Conservation (phyloP, 1,140 invertebrate genomes). For the Episyrphus balteatus region DNA sequence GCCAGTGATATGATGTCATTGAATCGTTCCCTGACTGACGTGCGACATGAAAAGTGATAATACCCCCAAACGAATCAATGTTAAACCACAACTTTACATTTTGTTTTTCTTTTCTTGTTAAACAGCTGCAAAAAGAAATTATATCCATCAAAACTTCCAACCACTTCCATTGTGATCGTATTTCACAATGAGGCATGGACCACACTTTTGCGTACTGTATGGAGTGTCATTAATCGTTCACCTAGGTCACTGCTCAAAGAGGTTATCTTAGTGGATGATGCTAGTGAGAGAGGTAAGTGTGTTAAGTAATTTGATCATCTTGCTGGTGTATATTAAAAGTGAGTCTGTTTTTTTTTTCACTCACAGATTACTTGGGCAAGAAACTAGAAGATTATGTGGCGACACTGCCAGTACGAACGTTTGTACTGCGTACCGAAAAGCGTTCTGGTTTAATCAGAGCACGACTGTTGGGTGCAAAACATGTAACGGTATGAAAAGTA, state of each 20-base stretch:
- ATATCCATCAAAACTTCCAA: conserved; percentile 66
- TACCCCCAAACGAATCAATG: neutral
- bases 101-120: neutral
- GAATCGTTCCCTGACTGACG: conserved; percentile 90
- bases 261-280: conserved; percentile 92
- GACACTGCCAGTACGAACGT: conserved; percentile 69
- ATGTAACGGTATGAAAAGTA: conserved; percentile 49
- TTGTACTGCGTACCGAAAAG: conserved; percentile 71
- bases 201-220: conserved; percentile 88
- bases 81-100: conserved; percentile 1
- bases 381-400: conserved; percentile 84
- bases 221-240: conserved; percentile 91
- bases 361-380: conserved; percentile 75
- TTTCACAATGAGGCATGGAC: conserved; percentile 98
- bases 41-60: conserved; percentile 77
- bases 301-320: neutral
- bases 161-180: conserved; percentile 90
- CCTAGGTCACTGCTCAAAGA: conserved; percentile 77
- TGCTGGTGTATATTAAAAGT: neutral
- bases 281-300: conserved; percentile 73
- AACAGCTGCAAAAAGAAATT: conserved; percentile 65
- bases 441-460: conserved; percentile 90
- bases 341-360: neutral
- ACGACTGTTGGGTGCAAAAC: conserved; percentile 78
- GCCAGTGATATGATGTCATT: conserved; percentile 96